Percentiles rank a stretch among this genome's conserved stretches.
phyloP scores from a whole-genome alignment of 2,797 vertebrate species.

The Kryptopterus vitreolus region DNA sequence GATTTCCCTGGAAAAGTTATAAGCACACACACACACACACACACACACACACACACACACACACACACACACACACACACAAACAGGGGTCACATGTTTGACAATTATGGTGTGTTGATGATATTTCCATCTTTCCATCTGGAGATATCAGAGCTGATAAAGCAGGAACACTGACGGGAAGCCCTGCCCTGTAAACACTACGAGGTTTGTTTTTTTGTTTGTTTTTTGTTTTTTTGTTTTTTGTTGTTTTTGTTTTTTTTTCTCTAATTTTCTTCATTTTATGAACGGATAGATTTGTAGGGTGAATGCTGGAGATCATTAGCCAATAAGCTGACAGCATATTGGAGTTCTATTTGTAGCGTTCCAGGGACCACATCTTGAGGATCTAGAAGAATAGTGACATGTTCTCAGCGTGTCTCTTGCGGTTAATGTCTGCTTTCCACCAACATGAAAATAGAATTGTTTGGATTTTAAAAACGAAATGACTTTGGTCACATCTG shows the following conservation, averaged over 20 bases:
- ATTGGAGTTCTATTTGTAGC: background rate
- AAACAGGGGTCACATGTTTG: background rate
- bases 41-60: constrained; percentile 12
- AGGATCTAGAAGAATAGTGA: background rate
- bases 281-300: no score
- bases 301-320: no score
- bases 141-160: constrained; percentile 2
- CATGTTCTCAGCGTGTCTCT: background rate
- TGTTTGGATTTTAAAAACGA: background rate
- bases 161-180: background rate
- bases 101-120: background rate
- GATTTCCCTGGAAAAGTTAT: constrained; percentile 17
- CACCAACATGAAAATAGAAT: background rate
- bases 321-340: no score
- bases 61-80: constrained; percentile 17
- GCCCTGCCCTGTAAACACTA: background rate
- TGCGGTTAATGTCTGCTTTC: background rate
- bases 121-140: background rate
- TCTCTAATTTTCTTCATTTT: no score
- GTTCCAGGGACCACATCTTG: background rate
- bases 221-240: no score
- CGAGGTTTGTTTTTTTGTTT: no score
- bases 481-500: background rate
- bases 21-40: constrained; percentile 13
- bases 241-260: no score